phyloP scores from a whole-genome alignment of 2,113 vertebrate species.

The Climacteris rufus region DNA sequence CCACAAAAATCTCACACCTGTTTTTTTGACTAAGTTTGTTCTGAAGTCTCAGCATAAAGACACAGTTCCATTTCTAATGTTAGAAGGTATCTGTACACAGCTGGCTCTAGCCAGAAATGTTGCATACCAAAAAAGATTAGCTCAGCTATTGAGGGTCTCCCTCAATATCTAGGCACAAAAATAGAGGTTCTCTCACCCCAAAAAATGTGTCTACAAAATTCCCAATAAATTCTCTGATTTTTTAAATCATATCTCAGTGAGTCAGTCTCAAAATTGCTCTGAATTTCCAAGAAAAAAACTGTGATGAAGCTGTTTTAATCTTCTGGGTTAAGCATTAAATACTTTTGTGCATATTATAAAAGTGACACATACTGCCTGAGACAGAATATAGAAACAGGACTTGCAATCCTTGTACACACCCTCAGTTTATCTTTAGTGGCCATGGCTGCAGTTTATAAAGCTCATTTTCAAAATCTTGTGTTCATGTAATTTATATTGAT shows the following conservation, averaged over 20 bases:
- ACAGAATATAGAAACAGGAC: not conserved
- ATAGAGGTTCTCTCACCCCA: not conserved
- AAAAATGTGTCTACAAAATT: not conserved
- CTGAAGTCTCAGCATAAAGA: not conserved
- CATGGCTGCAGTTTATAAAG: not conserved
- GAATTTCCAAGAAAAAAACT: not conserved
- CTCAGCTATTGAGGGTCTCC: not conserved
- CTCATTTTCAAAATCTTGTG: not conserved
- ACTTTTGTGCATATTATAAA: not conserved
- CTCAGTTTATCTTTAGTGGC: not conserved
- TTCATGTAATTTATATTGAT: not conserved
- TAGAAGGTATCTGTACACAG: not conserved
- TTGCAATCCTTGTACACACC: not conserved
- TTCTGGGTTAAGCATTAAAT: not conserved
- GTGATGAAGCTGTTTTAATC: not conserved
- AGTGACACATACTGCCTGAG: not conserved
- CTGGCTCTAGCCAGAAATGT: not conserved
- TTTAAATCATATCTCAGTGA: not conserved
- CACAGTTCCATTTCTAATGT: not conserved
- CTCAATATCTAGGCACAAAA: not conserved
- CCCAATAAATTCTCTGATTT: not conserved
- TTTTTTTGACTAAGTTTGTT: not conserved
- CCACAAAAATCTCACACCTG: not conserved
- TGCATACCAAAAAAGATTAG: not conserved
- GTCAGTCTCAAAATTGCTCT: not conserved